Evolutionary conservation across 2,797 vertebrate species (phyloP).

Genomic region (Heterohyrax brucei): DNA sequence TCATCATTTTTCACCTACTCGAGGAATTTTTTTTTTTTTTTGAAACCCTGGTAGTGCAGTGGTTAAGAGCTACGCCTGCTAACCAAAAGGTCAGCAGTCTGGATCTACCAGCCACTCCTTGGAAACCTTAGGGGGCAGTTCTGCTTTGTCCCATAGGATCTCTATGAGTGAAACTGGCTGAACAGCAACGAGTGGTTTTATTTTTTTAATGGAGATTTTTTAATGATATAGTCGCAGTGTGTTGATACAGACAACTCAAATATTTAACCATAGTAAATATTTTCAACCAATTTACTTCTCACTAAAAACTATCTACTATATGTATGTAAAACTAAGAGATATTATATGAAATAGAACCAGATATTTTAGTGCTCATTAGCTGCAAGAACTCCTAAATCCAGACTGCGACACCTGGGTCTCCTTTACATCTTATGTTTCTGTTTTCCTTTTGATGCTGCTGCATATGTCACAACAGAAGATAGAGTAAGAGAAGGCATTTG

Average conservation of each 20-base stretch:
- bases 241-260: not conserved
- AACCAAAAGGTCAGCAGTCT: too few species aligned
- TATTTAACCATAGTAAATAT: not conserved
- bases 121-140: too few species aligned
- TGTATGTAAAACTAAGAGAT: not conserved
- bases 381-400: constrained; percentile 15
- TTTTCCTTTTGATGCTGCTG: not conserved
- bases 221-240: not conserved
- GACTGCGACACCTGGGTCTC: not conserved
- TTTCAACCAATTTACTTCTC: not conserved
- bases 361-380: not conserved
- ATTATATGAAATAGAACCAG: not conserved
- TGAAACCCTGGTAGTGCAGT: too few species aligned
- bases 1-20: not conserved
- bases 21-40: not conserved
- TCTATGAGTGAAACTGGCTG: too few species aligned
- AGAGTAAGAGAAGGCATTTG: not conserved
- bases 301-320: not conserved
- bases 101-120: too few species aligned
- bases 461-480: not conserved
- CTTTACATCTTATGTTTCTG: constrained; percentile 6
- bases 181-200: too few species aligned
- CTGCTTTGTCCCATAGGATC: too few species aligned
- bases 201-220: not conserved
- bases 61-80: too few species aligned